Evolutionary conservation across 2,113 vertebrate species (phyloP).

Genomic region (Pelodiscus sinensis): DNA sequence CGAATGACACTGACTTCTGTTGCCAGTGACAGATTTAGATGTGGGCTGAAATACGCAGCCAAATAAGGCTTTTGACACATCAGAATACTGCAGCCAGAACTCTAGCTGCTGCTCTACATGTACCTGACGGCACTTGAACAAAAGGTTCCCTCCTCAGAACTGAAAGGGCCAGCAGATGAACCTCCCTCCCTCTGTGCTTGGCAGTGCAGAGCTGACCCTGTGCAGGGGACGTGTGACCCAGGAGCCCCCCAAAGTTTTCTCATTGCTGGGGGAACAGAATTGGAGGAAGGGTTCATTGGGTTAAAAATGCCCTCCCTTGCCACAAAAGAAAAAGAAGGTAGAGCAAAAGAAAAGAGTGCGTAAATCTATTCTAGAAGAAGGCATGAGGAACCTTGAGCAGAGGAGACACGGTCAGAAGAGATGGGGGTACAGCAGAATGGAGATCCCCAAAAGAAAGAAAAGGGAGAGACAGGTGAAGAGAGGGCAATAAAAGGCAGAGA

Average conservation of each 20-base stretch:
- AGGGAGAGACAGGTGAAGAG: background rate
- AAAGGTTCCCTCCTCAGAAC: background rate
- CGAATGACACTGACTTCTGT: background rate
- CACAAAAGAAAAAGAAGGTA: background rate
- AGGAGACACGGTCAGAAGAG: fast-evolving
- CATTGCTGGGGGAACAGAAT: background rate
- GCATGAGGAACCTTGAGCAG: background rate
- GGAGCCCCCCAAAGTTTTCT: background rate
- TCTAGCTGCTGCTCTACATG: background rate
- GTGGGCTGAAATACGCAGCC: background rate
- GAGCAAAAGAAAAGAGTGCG: fast-evolving
- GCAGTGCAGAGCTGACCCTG: background rate
- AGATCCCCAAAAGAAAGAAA: background rate
- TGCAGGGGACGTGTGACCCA: background rate
- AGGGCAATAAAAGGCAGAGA: background rate
- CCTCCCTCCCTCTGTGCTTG: background rate
- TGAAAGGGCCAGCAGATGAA: background rate
- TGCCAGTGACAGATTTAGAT: background rate
- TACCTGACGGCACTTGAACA: background rate
- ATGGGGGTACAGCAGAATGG: background rate
- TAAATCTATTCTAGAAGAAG: background rate
- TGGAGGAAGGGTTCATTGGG: no score
- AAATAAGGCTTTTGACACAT: background rate
- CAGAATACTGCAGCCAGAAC: background rate
- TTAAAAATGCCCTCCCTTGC: no score